Evolutionary conservation across 2,888 invertebrate genomes (phyloP).

Genomic region (Drosophila demipolita): DNA sequence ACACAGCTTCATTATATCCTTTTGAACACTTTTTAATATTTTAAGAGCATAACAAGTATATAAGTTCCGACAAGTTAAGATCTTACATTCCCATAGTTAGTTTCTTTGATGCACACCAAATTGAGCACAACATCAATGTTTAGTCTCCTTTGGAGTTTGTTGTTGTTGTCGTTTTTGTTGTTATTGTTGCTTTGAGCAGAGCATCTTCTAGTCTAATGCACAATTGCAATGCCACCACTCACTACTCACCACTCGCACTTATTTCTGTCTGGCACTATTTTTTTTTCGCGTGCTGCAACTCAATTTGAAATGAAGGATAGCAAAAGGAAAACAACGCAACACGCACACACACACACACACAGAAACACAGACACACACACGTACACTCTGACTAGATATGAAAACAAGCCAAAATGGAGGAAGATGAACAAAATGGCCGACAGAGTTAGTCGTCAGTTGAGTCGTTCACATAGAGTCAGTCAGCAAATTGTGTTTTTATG

Average conservation of each 20-base stretch:
- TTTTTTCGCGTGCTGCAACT: slow-evolving; percentile 55
- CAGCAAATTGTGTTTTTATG: slow-evolving; percentile 77
- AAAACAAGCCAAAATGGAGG: slow-evolving; percentile 51
- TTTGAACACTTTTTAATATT: too few species aligned
- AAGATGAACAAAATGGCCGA: slow-evolving; percentile 64
- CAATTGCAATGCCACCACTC: slow-evolving; percentile 17
- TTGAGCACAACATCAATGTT: slow-evolving; percentile 3
- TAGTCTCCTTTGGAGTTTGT: slow-evolving; percentile 5
- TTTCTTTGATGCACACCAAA: slow-evolving; percentile 24
- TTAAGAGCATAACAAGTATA: too few species aligned
- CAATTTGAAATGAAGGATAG: slow-evolving; percentile 43
- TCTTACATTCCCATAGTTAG: neutral
- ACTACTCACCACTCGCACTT: neutral
- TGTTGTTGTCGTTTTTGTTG: neutral
- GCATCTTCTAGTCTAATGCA: slow-evolving; percentile 39
- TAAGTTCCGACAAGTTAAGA: neutral
- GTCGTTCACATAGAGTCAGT: slow-evolving; percentile 56
- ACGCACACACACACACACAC: neutral
- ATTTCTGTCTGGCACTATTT: neutral
- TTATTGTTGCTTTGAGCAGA: slow-evolving; percentile 5
- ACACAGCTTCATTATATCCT: neutral
- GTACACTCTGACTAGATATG: slow-evolving; percentile 12
- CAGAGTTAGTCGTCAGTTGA: slow-evolving; percentile 53
- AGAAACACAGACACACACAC: neutral
- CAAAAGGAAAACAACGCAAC: neutral